Base-by-base conservation (phyloP, 2,113 vertebrate genomes). In the Osmerus mordax region DNA sequence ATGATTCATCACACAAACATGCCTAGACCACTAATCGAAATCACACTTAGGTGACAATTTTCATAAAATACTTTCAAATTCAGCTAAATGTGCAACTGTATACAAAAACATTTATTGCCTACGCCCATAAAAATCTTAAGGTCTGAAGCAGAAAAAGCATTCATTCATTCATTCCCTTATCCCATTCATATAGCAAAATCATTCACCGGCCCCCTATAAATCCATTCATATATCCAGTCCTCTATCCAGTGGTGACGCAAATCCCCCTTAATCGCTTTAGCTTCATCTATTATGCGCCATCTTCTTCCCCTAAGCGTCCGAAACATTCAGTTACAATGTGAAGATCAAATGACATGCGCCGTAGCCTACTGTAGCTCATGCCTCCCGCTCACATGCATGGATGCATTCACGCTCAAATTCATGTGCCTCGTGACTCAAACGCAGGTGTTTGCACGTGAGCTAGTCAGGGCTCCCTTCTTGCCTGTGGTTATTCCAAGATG, bases 181-280 rank as follows among this genome's bases (percentile, higher is more conserved):
- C 25, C 78, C 79, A 84, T 84, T 82, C 76, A 83, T 83, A 32
- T 56, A 63, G 13, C 21, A 15, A 18, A 18, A 15, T 60, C 25
- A 63, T 77, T 67, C 58, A 65, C 32, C 52, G 21, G 18, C 29
- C 18, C 36, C 77, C 28, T 71, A 53, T 73, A 81, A 80, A 83
- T 80, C 84, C 77, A 83, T 84, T 85, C 82, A 87, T 76, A 82
- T 69, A 84, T 79, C 74, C 75, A 84, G 75, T 66, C 79, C 78
- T 70, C 80, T 82, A 80, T 67, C 63, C 69, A 28, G 73, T n/a
- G 12, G 67, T 84, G 76, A 84, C 65, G 78, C 67, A 77, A 19
- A 78, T 77, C 47, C 67, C 51, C 7, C 73, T 75, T 81, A 82
- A 87, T 81, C 73, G 58, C 81, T 84, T 89, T 81, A 83, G 76